Evolutionary conservation across 2,113 vertebrate genomes (phyloP).

Genomic region (Ursus arctos): DNA sequence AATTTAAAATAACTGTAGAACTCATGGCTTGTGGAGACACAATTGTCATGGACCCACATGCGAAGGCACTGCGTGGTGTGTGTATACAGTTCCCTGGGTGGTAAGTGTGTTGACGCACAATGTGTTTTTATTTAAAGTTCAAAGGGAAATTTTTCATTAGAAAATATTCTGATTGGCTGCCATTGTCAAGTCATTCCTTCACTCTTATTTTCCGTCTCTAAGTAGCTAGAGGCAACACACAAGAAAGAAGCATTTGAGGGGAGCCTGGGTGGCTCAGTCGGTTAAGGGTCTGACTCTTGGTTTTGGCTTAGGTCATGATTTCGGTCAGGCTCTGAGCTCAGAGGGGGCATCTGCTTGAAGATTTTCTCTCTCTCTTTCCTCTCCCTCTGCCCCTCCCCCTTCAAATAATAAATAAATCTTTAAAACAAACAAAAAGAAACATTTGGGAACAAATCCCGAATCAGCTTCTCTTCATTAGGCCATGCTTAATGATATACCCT

Average conservation of each 20-base stretch:
- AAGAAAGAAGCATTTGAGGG: not conserved
- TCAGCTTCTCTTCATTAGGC: not conserved
- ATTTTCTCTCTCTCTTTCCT: not conserved
- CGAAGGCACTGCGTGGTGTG: rapidly evolving
- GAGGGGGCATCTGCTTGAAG: not conserved
- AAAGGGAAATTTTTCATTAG: not conserved
- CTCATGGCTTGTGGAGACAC: not conserved
- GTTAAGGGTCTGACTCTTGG: not conserved
- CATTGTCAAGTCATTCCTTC: constrained; percentile 24
- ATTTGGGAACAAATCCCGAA: not conserved
- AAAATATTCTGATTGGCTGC: not conserved
- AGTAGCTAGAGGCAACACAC: not conserved
- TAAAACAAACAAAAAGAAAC: not conserved
- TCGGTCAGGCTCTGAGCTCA: not conserved
- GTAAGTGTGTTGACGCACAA: not conserved
- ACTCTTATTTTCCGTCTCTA: not conserved
- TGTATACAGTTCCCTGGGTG: not conserved
- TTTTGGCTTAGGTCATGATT: not conserved
- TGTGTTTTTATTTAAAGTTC: constrained; percentile 8
- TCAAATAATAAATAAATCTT: not conserved
- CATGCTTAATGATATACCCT: not conserved
- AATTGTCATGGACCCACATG: not conserved
- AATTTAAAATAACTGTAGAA: not conserved
- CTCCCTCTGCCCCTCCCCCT: not conserved
- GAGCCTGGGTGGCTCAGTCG: not conserved